Conservation (phyloP, 2,113 vertebrate species). For the Prunella himalayana region DNA sequence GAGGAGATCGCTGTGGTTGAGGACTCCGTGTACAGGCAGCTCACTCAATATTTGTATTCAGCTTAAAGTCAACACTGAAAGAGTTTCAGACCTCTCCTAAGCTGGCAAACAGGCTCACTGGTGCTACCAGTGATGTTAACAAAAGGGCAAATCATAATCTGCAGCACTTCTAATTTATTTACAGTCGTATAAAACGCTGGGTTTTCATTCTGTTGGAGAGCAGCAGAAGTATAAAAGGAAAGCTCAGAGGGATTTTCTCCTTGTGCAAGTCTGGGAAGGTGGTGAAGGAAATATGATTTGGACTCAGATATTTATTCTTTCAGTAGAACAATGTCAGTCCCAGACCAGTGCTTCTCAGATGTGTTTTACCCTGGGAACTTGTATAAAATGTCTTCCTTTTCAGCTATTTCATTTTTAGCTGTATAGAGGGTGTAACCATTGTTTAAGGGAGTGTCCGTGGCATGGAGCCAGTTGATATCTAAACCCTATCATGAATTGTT, state of each 20-base stretch:
- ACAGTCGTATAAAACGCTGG: neutral
- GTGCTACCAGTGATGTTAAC: neutral
- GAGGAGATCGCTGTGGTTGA: neutral
- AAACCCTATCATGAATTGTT: neutral
- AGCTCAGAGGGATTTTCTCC: slow-evolving; percentile 45
- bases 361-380: slow-evolving; percentile 64
- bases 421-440: slow-evolving; percentile 35
- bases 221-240: neutral
- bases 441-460: slow-evolving; percentile 9
- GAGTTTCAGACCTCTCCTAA: neutral
- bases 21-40: neutral
- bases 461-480: neutral
- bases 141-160: neutral
- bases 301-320: slow-evolving; percentile 54
- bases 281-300: slow-evolving; percentile 59
- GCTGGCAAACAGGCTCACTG: neutral
- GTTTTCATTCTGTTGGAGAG: neutral
- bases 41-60: neutral
- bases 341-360: slow-evolving; percentile 2
- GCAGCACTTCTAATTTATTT: neutral
- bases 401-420: slow-evolving; percentile 40
- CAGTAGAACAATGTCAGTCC: slow-evolving; percentile 64
- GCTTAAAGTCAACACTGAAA: neutral
- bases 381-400: slow-evolving; percentile 35
- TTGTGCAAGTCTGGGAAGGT: slow-evolving; percentile 18